Conservation (phyloP, 2,113 vertebrate species). For the Stictonetta naevosa region DNA sequence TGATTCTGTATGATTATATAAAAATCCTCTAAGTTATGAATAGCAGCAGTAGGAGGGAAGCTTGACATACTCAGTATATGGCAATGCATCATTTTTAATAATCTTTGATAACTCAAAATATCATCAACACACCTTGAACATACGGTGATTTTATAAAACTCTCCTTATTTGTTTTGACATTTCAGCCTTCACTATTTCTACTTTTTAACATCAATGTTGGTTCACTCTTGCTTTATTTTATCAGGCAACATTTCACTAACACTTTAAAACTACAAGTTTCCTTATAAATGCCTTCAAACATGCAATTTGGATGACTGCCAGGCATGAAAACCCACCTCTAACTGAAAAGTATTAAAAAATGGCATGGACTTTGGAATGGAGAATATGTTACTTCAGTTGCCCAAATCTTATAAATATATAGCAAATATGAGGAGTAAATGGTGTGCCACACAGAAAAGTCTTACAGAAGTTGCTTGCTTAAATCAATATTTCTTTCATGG, state of each 20-base stretch:
- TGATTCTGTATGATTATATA: not conserved
- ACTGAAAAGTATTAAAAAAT: not conserved
- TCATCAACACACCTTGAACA: not conserved
- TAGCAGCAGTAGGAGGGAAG: not conserved
- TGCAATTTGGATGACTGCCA: conserved; percentile 20
- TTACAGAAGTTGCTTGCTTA: not conserved
- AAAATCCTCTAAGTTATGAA: not conserved
- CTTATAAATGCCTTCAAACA: not conserved
- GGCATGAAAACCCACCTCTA: not conserved
- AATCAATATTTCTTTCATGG: not conserved
- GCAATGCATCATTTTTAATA: not conserved
- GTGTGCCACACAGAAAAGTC: not conserved
- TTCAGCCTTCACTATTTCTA: conserved; percentile 1
- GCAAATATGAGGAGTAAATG: not conserved
- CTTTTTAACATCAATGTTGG: not conserved
- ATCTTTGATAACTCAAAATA: not conserved
- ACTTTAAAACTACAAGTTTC: not conserved
- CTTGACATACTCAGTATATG: not conserved
- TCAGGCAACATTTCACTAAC: not conserved
- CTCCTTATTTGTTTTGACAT: not conserved
- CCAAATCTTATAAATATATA: not conserved
- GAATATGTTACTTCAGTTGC: not conserved
- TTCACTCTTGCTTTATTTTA: not conserved
- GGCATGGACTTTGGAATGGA: not conserved
- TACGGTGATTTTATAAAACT: not conserved